Evolutionary conservation across 2,888 invertebrate species (phyloP).

Genomic region (Chironomus riparius): DNA sequence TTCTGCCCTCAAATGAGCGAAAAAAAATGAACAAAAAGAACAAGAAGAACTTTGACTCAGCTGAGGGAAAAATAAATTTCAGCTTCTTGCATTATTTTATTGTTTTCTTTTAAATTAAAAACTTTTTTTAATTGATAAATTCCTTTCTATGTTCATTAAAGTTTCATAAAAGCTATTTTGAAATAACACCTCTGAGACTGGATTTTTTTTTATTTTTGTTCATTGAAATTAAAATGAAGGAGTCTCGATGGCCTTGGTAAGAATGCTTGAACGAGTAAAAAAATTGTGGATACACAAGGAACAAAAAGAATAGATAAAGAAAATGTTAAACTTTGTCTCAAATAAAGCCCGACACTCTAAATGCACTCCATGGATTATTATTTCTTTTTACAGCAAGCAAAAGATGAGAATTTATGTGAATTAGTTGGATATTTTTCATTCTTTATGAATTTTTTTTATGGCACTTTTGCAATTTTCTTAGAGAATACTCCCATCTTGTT

Average conservation of each 20-base stretch:
- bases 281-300: background rate
- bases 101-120: background rate
- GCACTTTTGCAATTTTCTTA: no score
- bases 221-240: constrained; percentile 14
- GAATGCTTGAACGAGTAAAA: background rate
- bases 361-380: background rate
- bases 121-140: constrained; percentile 17
- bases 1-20: background rate
- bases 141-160: constrained; percentile 8
- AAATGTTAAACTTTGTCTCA: background rate
- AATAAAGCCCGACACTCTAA: background rate
- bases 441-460: background rate
- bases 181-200: constrained; percentile 17
- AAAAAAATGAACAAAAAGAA: background rate
- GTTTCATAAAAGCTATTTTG: background rate
- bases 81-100: background rate
- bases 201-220: background rate
- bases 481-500: no score
- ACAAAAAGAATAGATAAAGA: background rate
- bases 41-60: no score
- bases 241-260: background rate
- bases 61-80: no score
- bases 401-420: background rate
- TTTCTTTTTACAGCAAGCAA: background rate
- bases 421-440: background rate